Evolutionary conservation across 2,797 vertebrate species (phyloP), one percentile per base, ranked within the genome.

Genomic region (Neosilurus mollespiculum): DNA sequence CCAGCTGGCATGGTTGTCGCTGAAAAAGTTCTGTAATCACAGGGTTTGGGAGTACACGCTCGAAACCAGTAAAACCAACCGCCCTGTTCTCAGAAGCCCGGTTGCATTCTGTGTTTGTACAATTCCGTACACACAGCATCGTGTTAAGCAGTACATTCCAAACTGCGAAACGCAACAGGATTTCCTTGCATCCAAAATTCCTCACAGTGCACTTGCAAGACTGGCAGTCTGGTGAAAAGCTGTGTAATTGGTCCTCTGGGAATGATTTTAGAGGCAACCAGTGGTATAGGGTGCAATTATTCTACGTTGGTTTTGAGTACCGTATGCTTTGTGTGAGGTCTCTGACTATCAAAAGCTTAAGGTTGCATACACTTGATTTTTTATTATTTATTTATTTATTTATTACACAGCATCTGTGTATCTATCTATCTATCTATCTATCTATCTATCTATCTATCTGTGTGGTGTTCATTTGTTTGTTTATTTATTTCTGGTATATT

Each of bases 241-340:
- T 15, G 78, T n/a, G 61, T 84, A 86, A 85, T 86, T 85, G 84
- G 73, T 24, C 56, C 72, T 30, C 49, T 65, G 78, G 83, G 77
- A 80, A 72, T 89, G 85, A 88, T 88, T 83, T 82, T 2, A 86
- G 86, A 77, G 83, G 67, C 49, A 34, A 26, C 49, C 59, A 4
- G n/a, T 43, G 22, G n/a, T 30, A 80, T 30, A 86, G 84, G 87
- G 84, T 88, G 72, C 86, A 88, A 90, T 90, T 90, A 90, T 73
- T 84, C 80, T 70, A 26, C 49, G 82, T 81, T 82, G 80, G 84
- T 81, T 84, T 84, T 83, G 72, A 82, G 67, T 49, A 85, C 59
- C 43, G n/a, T 30, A 64, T 69, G 83, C 89, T 80, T 81, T 73
- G 77, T 89, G 87, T 87, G 89, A 88, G 88, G 89, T 87, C 89